A percentile compares a stretch with the other conserved stretches of the same genome.
These are phyloP conservation scores for Montipora sp. DNA, from an alignment of 64 coral and sea anemone species.

Conservation along the genomic window DNA sequence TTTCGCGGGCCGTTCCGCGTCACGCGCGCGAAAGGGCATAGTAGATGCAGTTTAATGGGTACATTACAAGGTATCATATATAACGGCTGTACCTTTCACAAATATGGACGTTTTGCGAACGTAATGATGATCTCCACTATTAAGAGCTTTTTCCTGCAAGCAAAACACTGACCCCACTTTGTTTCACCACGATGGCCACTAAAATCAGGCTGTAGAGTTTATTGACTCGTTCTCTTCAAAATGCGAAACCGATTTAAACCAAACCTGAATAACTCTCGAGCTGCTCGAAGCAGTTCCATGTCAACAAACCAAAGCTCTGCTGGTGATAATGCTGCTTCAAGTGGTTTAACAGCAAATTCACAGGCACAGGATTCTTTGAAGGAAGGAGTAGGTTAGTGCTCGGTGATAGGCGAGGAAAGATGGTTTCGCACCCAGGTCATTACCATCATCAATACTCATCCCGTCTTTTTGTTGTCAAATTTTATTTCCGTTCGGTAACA, in stretches of 20 bases:
- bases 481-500: too few relatives aligned
- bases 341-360: neutral
- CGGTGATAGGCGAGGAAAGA: too few relatives aligned
- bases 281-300: neutral
- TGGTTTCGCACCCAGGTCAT: neutral
- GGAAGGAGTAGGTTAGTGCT: neutral
- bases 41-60: too few relatives aligned
- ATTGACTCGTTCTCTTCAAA: neutral
- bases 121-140: too few relatives aligned
- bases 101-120: too few relatives aligned
- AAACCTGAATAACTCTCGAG: neutral
- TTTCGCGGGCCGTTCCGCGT: too few relatives aligned
- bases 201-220: neutral
- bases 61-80: too few relatives aligned
- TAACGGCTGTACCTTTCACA: too few relatives aligned
- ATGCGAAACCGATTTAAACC: constrained; percentile 49
- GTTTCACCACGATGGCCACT: neutral
- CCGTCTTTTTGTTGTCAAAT: too few relatives aligned
- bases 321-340: neutral
- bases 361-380: neutral
- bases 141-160: neutral
- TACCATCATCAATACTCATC: neutral
- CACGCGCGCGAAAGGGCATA: too few relatives aligned
- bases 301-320: neutral
- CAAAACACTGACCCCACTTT: neutral